Base-by-base conservation (phyloP, 92 coral and sea anemone species). In the Diadumene lineata region DNA sequence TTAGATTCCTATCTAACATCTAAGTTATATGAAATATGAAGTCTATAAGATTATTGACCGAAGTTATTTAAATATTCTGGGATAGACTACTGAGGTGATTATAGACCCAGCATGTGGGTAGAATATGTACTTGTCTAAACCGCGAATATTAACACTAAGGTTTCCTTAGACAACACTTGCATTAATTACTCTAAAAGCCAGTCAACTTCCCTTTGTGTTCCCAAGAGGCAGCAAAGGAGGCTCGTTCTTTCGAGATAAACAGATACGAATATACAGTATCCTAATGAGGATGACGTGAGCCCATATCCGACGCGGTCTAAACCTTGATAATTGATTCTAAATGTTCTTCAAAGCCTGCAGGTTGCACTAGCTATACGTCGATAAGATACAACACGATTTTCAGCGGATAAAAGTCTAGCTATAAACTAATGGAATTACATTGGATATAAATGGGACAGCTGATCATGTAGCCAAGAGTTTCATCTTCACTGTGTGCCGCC, bases 221-320 rank as follows among this genome's bases (percentile, higher is more conserved):
- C 77, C 77, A 27, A 61, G 77, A 70, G 75, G n/a, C 22, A 29
- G 30, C 34, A 70, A 50, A 50, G 31, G 30, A 25, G 38, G 21
- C 64, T 61, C 34, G 33, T 62, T 72, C 66, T 24, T 31, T 56
- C 66, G 33, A 72, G 77, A 72, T 72, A 72, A 72, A 28, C 48
- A 38, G 48, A 38, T 38, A 38, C 48, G 7, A 38, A 22, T 17
- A 56, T 17, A 18, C 7, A 10, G 16, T 0, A 17, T 29, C 3
- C 64, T 33, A 33, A 34, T 66, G 43, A 31, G 65, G 43, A 56
- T 72, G 77, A 72, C 77, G 77, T 72, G 50, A 17, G 13, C 0
- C 22, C 22, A 24, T 29, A 50, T 29, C 74, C 50, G 75, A 70
- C 50, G 64, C 46, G 55, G 19, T 55, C 1, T 23, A 53, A 23